Percentiles rank a stretch among this genome's conserved stretches.
Evolutionary conservation across 2,113 vertebrate species (phyloP).

Genomic region (Oreocharis arfaki): DNA sequence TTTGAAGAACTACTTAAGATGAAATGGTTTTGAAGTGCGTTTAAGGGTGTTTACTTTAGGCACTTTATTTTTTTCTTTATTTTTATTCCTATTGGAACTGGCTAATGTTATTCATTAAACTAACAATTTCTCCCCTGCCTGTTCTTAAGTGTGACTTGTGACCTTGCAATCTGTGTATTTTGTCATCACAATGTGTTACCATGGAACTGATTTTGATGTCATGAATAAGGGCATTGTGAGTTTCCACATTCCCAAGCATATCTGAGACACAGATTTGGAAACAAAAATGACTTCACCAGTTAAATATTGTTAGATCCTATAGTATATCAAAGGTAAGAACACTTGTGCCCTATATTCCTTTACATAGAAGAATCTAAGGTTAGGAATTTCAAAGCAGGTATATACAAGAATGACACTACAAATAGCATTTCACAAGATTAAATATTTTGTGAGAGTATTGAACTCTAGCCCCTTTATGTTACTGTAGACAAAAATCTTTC

Average conservation of each 20-base stretch:
- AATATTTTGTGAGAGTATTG: slow-evolving; percentile 45
- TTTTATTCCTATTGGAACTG: slow-evolving; percentile 59
- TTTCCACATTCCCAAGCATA: slow-evolving; percentile 68
- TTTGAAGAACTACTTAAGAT: slow-evolving; percentile 66
- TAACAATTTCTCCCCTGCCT: slow-evolving; percentile 63
- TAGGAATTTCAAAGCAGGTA: slow-evolving; percentile 60
- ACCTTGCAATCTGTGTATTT: slow-evolving; percentile 72
- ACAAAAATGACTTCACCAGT: slow-evolving; percentile 71
- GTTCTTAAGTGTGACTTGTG: slow-evolving; percentile 70
- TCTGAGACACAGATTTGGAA: slow-evolving; percentile 67
- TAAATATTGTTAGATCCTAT: slow-evolving; percentile 71
- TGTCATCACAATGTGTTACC: slow-evolving; percentile 71
- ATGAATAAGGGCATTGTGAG: slow-evolving; percentile 74
- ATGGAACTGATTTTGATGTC: slow-evolving; percentile 71
- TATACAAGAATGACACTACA: slow-evolving; percentile 46
- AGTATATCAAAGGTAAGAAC: slow-evolving; percentile 65
- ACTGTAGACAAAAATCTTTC: slow-evolving; percentile 44
- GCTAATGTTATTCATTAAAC: slow-evolving; percentile 71
- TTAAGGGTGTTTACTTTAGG: slow-evolving; percentile 61
- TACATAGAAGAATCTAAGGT: slow-evolving; percentile 44
- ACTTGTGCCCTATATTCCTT: slow-evolving; percentile 60
- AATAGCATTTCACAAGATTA: slow-evolving; percentile 56
- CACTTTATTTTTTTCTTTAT: slow-evolving; percentile 54
- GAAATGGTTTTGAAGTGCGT: slow-evolving; percentile 68
- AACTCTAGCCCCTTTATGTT: slow-evolving; percentile 48